Conservation (phyloP, 2,113 vertebrate species). For the Tachycineta bicolor region DNA sequence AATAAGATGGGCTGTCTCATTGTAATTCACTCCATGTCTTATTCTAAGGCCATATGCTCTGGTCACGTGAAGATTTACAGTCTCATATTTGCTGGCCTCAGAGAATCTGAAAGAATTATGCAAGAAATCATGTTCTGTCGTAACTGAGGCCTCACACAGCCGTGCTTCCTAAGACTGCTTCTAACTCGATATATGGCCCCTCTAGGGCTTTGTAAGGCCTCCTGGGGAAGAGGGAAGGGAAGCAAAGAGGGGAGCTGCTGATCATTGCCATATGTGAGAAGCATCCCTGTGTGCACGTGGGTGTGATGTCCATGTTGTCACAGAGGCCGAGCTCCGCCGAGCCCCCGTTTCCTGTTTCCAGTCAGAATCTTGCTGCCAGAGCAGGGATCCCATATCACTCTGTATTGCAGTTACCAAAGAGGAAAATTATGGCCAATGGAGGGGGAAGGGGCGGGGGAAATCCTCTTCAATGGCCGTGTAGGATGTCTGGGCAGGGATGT, state of each 20-base stretch:
- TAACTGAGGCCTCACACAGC: slow-evolving; percentile 26
- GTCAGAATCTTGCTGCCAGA: slow-evolving; percentile 40
- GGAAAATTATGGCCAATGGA: slow-evolving; percentile 15
- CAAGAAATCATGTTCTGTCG: slow-evolving; percentile 13
- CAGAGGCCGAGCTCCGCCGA: slow-evolving; percentile 12
- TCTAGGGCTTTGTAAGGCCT: background rate
- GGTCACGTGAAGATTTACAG: background rate
- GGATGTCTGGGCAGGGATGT: background rate
- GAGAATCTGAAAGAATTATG: slow-evolving; percentile 36
- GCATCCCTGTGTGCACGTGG: background rate
- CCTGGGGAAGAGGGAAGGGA: background rate
- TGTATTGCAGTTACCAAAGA: slow-evolving; percentile 3
- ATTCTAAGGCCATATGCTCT: slow-evolving; percentile 5
- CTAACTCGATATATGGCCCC: background rate
- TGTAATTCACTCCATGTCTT: slow-evolving; percentile 4
- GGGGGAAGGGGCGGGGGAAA: background rate
- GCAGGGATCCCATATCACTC: slow-evolving; percentile 46
- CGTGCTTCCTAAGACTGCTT: background rate
- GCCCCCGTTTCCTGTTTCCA: slow-evolving; percentile 69
- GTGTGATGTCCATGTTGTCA: slow-evolving; percentile 58
- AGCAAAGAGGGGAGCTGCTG: slow-evolving; percentile 3
- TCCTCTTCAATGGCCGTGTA: slow-evolving; percentile 35
- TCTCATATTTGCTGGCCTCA: background rate
- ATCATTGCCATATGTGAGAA: slow-evolving; percentile 22
- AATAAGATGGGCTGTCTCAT: background rate